Conservation (phyloP, 2,113 vertebrate genomes). For the Australoheros scitulus region DNA sequence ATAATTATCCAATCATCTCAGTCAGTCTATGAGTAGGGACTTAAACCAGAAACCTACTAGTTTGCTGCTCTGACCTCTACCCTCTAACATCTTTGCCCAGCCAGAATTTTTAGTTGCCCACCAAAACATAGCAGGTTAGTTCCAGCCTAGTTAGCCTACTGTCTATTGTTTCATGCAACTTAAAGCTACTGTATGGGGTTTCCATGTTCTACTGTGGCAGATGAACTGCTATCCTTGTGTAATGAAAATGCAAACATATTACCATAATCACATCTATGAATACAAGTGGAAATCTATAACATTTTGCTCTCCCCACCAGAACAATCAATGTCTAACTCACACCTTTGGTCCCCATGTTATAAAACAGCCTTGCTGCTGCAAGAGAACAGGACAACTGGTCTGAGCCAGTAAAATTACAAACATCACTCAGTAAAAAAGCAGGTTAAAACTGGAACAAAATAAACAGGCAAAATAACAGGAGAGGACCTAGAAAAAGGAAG, state of each 20-base stretch:
- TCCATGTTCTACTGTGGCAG: conserved; percentile 36
- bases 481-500: conserved; percentile 19
- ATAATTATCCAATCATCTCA: neutral
- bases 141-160: neutral
- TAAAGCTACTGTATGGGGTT: neutral
- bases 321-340: conserved; percentile 53
- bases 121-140: neutral
- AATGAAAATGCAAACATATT: conserved; percentile 57
- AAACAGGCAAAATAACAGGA: conserved; percentile 27
- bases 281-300: conserved; percentile 70
- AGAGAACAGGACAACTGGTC: conserved; percentile 28
- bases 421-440: neutral
- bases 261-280: conserved; percentile 62
- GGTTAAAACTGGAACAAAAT: conserved; percentile 27
- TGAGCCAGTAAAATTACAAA: conserved; percentile 15
- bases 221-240: conserved; percentile 46
- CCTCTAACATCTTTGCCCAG: neutral
- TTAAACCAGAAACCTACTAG: neutral
- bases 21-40: neutral
- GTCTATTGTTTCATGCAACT: neutral
- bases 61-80: neutral
- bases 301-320: conserved; percentile 49
- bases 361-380: conserved; percentile 26
- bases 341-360: conserved; percentile 34
- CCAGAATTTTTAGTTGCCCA: neutral